Evolutionary conservation across 2,888 invertebrate genomes (phyloP).

Genomic region (Candidula unifasciata): DNA sequence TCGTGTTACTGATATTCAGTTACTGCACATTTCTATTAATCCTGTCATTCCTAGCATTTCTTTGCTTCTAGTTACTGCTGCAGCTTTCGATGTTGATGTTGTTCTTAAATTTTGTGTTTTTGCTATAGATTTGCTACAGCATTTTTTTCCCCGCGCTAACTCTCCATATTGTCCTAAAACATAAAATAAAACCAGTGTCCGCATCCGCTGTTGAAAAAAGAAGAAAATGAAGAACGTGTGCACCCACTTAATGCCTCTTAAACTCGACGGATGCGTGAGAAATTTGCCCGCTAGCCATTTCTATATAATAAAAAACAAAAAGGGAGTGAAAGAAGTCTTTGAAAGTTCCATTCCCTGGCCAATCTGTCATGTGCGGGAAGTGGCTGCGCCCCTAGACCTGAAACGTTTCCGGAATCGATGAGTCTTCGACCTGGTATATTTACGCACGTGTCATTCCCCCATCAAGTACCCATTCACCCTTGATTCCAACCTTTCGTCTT

Average conservation of each 20-base stretch:
- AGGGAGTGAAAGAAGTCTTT: not conserved
- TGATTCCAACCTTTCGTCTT: not conserved
- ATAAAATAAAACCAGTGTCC: too few relatives aligned
- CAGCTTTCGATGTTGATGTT: too few relatives aligned
- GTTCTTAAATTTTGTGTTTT: too few relatives aligned
- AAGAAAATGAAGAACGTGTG: too few relatives aligned
- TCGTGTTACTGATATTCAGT: too few relatives aligned
- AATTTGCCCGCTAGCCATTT: not conserved
- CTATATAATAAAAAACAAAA: too few relatives aligned
- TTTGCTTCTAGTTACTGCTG: too few relatives aligned
- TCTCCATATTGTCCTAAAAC: too few relatives aligned
- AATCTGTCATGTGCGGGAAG: not conserved
- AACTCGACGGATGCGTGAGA: not conserved
- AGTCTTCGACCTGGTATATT: conserved; percentile 20
- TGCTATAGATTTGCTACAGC: too few relatives aligned
- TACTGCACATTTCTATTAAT: not conserved
- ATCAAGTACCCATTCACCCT: not conserved
- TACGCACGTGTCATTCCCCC: conserved; percentile 14
- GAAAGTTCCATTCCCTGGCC: not conserved
- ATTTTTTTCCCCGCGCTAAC: too few relatives aligned
- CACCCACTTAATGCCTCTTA: not conserved
- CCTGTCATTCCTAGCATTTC: too few relatives aligned
- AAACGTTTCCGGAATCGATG: conserved; percentile 19
- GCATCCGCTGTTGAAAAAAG: too few relatives aligned
- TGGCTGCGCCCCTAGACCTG: not conserved